phyloP scores from a whole-genome alignment of 2,113 vertebrate genomes.

The Anolis carolinensis region DNA sequence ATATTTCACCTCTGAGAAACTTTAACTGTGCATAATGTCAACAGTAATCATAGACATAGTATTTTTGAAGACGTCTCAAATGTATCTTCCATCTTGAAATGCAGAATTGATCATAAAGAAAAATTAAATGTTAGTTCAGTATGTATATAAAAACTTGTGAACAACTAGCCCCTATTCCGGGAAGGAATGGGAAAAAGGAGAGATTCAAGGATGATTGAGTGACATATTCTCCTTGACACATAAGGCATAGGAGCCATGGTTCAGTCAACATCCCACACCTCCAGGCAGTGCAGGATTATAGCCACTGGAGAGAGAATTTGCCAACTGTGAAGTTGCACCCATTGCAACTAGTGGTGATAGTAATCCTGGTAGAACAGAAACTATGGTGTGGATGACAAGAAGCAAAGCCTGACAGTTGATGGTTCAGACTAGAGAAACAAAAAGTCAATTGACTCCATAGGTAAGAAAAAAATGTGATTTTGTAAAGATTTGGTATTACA shows the following conservation, averaged over 20 bases:
- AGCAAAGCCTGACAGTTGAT: neutral
- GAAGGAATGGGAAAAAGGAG: conserved; percentile 43
- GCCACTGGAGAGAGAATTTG: conserved; percentile 35
- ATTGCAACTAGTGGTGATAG: conserved; percentile 48
- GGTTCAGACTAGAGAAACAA: conserved; percentile 8
- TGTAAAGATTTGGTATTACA: conserved; percentile 8
- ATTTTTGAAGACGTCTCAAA: neutral
- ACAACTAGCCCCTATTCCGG: conserved; percentile 44
- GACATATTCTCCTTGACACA: conserved; percentile 75
- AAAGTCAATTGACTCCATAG: neutral
- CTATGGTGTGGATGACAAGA: neutral
- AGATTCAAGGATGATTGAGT: conserved; percentile 67
- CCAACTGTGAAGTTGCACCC: conserved; percentile 22
- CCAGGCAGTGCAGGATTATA: conserved; percentile 37
- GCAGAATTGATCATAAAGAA: neutral
- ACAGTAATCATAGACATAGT: neutral
- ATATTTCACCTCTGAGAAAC: neutral
- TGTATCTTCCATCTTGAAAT: neutral
- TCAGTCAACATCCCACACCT: conserved; percentile 61
- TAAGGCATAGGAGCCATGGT: conserved; percentile 66
- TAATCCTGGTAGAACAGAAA: conserved; percentile 23
- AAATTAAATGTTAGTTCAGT: conserved; percentile 13
- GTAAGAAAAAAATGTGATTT: neutral
- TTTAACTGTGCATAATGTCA: neutral
- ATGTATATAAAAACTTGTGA: conserved; percentile 7